These are phyloP conservation scores for human (Homo sapiens) DNA, from an alignment of 2,113 vertebrate species.

Conservation along the genomic window GRCh38 chr1:169954501-169955000, in stretches of 20 bases:
- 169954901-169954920: neutral
- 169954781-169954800: neutral
- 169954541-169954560: neutral
- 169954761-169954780: neutral
- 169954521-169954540: neutral
- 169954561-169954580: neutral
- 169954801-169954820: neutral
- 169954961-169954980: neutral
- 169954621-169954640: neutral
- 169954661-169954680: neutral
- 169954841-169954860: neutral
- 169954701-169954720: neutral
- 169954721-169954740: neutral
- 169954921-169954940: neutral
- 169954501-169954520: neutral
- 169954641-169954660: constrained; percentile 15
- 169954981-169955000: neutral
- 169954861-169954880: constrained; percentile 24
- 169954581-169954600: constrained; percentile 6
- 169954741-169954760: neutral
- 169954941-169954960: constrained; percentile 22
- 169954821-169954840: neutral
- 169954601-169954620: constrained; percentile 18
- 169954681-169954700: neutral
- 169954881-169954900: neutral